These are phyloP conservation scores for Philopedon plagiatum DNA, from an alignment of 2,888 invertebrate genomes.

Conservation along the genomic window DNA sequence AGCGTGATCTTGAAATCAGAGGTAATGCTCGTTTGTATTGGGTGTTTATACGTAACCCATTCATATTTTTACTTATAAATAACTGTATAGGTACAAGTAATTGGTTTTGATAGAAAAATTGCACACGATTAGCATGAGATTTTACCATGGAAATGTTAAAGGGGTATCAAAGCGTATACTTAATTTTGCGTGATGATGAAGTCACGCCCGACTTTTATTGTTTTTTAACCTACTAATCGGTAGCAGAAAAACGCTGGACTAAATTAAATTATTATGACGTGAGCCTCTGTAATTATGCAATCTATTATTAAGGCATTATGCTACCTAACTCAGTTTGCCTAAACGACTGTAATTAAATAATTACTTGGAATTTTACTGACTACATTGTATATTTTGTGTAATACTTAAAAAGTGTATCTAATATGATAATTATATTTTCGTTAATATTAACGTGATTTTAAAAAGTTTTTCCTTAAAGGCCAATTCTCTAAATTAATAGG, in stretches of 20 bases:
- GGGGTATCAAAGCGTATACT: not conserved
- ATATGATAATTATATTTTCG: not conserved
- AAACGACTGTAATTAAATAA: slow-evolving; percentile 1
- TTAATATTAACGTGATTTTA: too few relatives aligned
- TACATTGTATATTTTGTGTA: not conserved
- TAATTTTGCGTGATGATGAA: not conserved
- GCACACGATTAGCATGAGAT: slow-evolving; percentile 6
- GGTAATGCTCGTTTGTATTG: slow-evolving; percentile 29
- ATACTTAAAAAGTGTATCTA: not conserved
- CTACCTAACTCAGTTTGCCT: not conserved
- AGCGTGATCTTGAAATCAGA: slow-evolving; percentile 38
- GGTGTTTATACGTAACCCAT: slow-evolving; percentile 11
- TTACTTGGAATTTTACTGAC: not conserved
- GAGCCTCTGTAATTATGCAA: not conserved
- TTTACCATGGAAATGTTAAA: slow-evolving; percentile 10
- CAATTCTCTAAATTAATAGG: too few relatives aligned
- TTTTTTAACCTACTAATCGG: slow-evolving; percentile 6
- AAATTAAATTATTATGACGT: slow-evolving; percentile 6
- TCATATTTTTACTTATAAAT: slow-evolving; percentile 19
- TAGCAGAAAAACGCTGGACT: not conserved
- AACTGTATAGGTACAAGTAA: slow-evolving; percentile 21
- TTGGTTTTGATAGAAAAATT: slow-evolving; percentile 15
- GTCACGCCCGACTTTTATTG: not conserved
- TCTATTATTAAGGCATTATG: slow-evolving; percentile 1
- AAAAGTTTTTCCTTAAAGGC: too few relatives aligned